Percentiles rank a stretch among this genome's conserved stretches.
Conservation (phyloP, 2,797 vertebrate genomes). For the Eupleurogrammus muticus region DNA sequence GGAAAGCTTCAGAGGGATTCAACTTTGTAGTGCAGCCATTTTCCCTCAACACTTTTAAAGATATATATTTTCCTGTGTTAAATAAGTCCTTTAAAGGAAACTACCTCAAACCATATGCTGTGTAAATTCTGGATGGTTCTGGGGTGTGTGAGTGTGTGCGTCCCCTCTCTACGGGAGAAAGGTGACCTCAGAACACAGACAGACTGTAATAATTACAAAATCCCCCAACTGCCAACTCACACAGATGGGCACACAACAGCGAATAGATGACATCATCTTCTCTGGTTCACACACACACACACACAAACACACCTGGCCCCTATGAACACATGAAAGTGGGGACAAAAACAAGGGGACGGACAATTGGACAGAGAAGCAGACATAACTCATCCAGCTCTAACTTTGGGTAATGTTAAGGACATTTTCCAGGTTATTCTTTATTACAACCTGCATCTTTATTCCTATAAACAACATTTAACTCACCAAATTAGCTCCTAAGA, state of each 20-base stretch:
- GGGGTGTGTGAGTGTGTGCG: constrained; percentile 11
- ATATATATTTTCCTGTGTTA: background rate
- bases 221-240: background rate
- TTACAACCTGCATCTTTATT: background rate
- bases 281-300: constrained; percentile 46
- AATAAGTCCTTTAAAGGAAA: background rate
- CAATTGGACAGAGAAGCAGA: background rate
- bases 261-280: constrained; percentile 73
- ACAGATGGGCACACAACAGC: constrained; percentile 25
- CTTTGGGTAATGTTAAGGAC: background rate
- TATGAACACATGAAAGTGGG: background rate
- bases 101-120: background rate
- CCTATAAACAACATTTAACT: background rate
- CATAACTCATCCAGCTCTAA: background rate
- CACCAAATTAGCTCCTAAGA: background rate
- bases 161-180: constrained; percentile 29
- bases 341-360: background rate
- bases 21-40: background rate
- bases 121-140: constrained; percentile 11
- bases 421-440: background rate
- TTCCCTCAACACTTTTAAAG: background rate
- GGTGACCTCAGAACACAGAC: constrained; percentile 62
- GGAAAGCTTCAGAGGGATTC: background rate
- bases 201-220: constrained; percentile 61
- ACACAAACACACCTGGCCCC: constrained; percentile 27